Percentiles rank a stretch among this genome's conserved stretches.
These are phyloP conservation scores for Neodiprion fabricii DNA, from an alignment of 1,140 invertebrate species.

Conservation along the genomic window DNA sequence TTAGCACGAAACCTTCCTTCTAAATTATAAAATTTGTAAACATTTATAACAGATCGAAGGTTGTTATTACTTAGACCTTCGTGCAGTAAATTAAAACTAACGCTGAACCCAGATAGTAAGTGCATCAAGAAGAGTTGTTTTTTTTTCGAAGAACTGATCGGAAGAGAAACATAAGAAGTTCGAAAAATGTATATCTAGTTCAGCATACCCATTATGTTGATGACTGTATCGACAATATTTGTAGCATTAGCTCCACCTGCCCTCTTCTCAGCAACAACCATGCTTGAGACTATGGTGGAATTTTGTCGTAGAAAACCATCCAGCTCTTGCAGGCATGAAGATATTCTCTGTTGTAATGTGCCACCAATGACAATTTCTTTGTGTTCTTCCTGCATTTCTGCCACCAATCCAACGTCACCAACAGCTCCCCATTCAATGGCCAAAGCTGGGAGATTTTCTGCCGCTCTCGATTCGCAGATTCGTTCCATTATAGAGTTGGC, in stretches of 20 bases:
- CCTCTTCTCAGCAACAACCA: conserved; percentile 68
- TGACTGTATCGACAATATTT: conserved; percentile 58
- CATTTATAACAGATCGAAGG: not conserved
- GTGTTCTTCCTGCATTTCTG: conserved; percentile 72
- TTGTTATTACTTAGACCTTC: not conserved
- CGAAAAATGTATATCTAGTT: not conserved
- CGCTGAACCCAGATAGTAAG: too few relatives aligned
- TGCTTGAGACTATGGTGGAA: conserved; percentile 68
- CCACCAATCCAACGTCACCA: conserved; percentile 65
- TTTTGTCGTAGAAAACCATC: conserved; percentile 66
- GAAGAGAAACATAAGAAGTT: too few relatives aligned
- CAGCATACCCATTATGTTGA: conserved; percentile 57
- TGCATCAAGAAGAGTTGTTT: too few relatives aligned
- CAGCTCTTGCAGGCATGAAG: conserved; percentile 65
- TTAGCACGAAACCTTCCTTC: not conserved
- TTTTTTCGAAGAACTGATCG: too few relatives aligned
- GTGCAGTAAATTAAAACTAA: too few relatives aligned
- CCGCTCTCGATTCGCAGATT: conserved; percentile 62
- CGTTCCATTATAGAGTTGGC: conserved; percentile 68
- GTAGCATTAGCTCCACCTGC: conserved; percentile 38
- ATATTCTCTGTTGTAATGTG: conserved; percentile 72
- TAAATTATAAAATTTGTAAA: not conserved
- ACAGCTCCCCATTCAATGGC: conserved; percentile 69
- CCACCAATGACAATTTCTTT: conserved; percentile 67
- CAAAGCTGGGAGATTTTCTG: conserved; percentile 62